These are phyloP conservation scores for Datnioides undecimradiatus DNA, from an alignment of 2,113 vertebrate species.

Conservation along the genomic window DNA sequence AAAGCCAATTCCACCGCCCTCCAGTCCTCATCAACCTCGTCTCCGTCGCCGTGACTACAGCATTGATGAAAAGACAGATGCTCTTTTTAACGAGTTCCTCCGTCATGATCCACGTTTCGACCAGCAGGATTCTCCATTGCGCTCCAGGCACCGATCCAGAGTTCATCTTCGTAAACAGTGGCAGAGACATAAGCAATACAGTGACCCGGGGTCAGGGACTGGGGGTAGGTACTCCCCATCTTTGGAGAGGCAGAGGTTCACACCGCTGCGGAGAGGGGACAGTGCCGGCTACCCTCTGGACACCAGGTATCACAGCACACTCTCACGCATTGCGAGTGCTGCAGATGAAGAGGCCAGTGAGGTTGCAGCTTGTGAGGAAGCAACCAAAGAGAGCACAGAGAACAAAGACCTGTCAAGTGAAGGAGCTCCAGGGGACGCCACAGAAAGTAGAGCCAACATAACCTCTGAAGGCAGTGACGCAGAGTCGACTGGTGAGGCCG, in stretches of 20 bases:
- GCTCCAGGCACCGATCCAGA: conserved; percentile 88
- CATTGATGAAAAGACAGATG: conserved; percentile 97
- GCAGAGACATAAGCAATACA: conserved; percentile 96
- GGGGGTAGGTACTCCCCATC: conserved; percentile 83
- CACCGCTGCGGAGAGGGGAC: conserved; percentile 86
- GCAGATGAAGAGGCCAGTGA: conserved; percentile 88
- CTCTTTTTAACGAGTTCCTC: conserved; percentile 95
- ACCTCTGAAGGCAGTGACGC: conserved; percentile 10
- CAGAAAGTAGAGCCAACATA: background rate
- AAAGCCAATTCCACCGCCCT: conserved; percentile 45
- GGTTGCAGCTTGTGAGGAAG: conserved; percentile 70
- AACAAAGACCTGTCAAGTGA: conserved; percentile 10
- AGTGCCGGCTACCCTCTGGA: conserved; percentile 90
- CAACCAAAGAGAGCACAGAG: conserved; percentile 49
- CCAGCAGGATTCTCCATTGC: conserved; percentile 85
- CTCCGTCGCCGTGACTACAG: conserved; percentile 93
- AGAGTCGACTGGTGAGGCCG: background rate
- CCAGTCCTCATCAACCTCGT: conserved; percentile 66
- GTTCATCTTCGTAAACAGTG: conserved; percentile 93
- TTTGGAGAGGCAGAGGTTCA: conserved; percentile 87
- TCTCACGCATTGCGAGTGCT: conserved; percentile 88
- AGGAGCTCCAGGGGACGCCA: background rate
- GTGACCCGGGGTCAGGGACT: conserved; percentile 87
- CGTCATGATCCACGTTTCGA: conserved; percentile 96
- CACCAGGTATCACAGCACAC: conserved; percentile 85